Evolutionary conservation across 2,888 invertebrate species (phyloP).

Genomic region (Eurytoma adleriae): DNA sequence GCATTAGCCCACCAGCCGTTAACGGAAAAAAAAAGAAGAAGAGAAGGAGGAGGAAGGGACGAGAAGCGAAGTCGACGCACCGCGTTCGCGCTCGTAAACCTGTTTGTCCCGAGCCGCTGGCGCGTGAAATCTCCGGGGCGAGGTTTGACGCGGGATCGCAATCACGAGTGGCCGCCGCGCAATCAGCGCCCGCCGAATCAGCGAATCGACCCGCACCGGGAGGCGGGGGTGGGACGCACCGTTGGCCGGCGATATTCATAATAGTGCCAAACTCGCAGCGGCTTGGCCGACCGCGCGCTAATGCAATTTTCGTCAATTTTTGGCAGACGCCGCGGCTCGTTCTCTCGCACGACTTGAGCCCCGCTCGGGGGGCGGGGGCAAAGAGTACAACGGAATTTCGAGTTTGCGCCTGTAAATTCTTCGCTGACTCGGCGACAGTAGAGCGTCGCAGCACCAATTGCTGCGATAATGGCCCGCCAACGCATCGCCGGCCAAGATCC

Average conservation of each 20-base stretch:
- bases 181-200: conserved; percentile 34
- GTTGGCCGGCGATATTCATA: conserved; percentile 39
- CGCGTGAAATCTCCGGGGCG: conserved; percentile 14
- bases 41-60: conserved; percentile 15
- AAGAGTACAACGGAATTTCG: conserved; percentile 23
- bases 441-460: conserved; percentile 10
- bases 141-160: conserved; percentile 17
- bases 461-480: conserved; percentile 48
- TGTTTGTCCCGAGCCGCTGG: conserved; percentile 42
- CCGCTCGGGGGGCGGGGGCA: background rate
- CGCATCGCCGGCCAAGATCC: conserved; percentile 35
- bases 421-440: conserved; percentile 33
- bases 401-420: conserved; percentile 40
- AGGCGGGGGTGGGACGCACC: background rate
- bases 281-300: conserved; percentile 22
- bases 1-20: conserved; percentile 29
- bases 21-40: background rate
- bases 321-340: conserved; percentile 43
- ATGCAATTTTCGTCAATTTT: conserved; percentile 46
- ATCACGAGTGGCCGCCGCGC: background rate
- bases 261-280: conserved; percentile 42
- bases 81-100: conserved; percentile 36
- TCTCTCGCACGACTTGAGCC: conserved; percentile 47
- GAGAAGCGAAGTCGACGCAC: too few relatives aligned
- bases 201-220: background rate